A percentile compares a stretch with the other conserved stretches of the same genome.
phyloP scores from a whole-genome alignment of 2,797 vertebrate species.

The Tragelaphus eurycerus region DNA sequence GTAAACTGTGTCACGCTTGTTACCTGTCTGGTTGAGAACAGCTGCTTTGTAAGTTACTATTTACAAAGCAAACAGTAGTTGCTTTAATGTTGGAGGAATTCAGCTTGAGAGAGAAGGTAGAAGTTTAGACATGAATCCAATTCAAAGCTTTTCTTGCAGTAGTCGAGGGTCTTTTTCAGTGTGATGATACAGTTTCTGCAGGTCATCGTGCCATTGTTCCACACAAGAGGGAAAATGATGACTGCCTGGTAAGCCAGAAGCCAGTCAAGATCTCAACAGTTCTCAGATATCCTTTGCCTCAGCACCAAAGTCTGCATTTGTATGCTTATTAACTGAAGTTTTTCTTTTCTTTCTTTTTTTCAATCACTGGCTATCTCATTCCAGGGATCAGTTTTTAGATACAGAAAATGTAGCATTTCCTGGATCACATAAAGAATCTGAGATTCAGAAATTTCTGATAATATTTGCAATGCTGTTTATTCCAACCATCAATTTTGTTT shows the following conservation, averaged over 20 bases:
- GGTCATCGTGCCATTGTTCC: background rate
- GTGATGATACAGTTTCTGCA: background rate
- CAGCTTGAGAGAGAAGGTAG: background rate
- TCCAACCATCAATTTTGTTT: background rate
- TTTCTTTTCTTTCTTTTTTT: background rate
- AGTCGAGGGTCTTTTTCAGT: background rate
- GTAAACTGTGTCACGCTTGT: background rate
- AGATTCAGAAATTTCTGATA: constrained; percentile 20
- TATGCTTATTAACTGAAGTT: background rate
- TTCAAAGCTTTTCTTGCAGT: background rate
- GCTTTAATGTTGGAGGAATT: background rate
- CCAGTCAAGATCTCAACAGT: background rate
- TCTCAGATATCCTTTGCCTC: background rate
- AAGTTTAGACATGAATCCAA: background rate
- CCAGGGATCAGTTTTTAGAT: background rate
- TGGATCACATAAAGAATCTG: background rate
- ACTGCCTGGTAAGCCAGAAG: background rate
- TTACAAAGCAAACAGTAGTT: background rate
- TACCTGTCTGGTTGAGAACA: background rate
- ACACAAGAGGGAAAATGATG: background rate
- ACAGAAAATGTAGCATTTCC: constrained; percentile 1
- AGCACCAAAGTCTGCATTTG: background rate
- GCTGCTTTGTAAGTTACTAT: background rate
- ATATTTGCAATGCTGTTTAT: background rate
- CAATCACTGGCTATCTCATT: background rate